phyloP scores from a whole-genome alignment of 2,888 invertebrate genomes.

The Schrankia costaestrigalis region DNA sequence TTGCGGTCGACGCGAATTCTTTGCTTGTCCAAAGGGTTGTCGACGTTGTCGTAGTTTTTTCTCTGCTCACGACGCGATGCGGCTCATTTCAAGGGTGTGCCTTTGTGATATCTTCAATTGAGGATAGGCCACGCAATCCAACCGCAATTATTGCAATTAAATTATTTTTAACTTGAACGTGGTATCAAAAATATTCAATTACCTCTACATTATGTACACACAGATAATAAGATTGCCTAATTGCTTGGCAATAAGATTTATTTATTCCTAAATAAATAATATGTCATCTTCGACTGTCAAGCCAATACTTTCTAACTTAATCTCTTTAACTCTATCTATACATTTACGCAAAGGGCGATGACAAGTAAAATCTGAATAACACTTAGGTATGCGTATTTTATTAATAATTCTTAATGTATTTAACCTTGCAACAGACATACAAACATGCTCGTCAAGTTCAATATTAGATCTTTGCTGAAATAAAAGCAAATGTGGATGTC shows the following conservation, averaged over 20 bases:
- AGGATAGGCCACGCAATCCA: conserved; percentile 41
- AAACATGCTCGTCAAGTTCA: conserved; percentile 24
- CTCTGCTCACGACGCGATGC: conserved; percentile 47
- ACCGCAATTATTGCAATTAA: conserved; percentile 47
- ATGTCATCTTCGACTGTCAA: too few relatives aligned
- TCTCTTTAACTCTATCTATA: too few relatives aligned
- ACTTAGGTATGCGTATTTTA: conserved; percentile 3
- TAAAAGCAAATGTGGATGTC: conserved; percentile 49
- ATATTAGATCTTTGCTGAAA: conserved; percentile 55
- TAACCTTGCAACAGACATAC: conserved; percentile 27
- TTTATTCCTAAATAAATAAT: too few relatives aligned
- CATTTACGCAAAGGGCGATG: too few relatives aligned
- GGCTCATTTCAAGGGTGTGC: conserved; percentile 50
- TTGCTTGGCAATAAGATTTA: too few relatives aligned
- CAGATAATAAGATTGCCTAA: too few relatives aligned
- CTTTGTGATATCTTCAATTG: conserved; percentile 55
- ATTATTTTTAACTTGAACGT: conserved; percentile 44
- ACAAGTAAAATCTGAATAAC: too few relatives aligned
- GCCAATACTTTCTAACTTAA: too few relatives aligned
- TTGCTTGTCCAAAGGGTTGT: conserved; percentile 69
- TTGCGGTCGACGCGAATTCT: conserved; percentile 76
- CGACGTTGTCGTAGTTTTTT: conserved; percentile 67
- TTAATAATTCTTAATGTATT: conserved; percentile 26
- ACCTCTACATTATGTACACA: too few relatives aligned
- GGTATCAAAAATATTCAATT: too few relatives aligned